These are phyloP conservation scores for Pseudomyrmex concolor DNA, from an alignment of 1,140 invertebrate species.

Conservation along the genomic window DNA sequence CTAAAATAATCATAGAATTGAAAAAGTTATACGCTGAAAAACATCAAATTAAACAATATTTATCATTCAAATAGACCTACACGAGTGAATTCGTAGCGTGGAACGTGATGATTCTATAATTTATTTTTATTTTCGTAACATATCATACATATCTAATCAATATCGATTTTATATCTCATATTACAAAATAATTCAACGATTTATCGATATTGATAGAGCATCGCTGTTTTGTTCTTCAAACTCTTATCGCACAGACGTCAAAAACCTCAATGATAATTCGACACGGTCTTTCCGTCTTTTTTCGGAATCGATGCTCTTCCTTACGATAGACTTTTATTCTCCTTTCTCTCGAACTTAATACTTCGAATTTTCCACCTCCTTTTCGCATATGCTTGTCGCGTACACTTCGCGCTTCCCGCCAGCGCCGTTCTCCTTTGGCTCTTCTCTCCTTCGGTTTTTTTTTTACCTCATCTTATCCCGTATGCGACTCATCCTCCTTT, in stretches of 20 bases:
- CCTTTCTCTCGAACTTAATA: slow-evolving; percentile 9
- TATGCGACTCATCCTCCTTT: slow-evolving; percentile 27
- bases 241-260: slow-evolving; percentile 37
- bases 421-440: background rate
- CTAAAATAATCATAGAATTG: slow-evolving; percentile 2
- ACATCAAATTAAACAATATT: background rate
- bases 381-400: background rate
- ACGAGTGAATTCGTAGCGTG: background rate
- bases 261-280: slow-evolving; percentile 19
- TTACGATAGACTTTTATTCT: slow-evolving; percentile 27
- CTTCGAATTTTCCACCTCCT: background rate
- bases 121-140: background rate
- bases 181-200: background rate
- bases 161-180: background rate
- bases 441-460: background rate
- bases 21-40: background rate
- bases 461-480: slow-evolving; percentile 26
- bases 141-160: slow-evolving; percentile 5
- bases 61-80: background rate
- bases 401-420: background rate
- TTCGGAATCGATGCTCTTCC: slow-evolving; percentile 21
- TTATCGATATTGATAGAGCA: slow-evolving; percentile 7
- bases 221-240: background rate
- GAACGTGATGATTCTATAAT: background rate
- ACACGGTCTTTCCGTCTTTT: slow-evolving; percentile 7